Evolutionary conservation across 2,113 vertebrate genomes (phyloP).

Genomic region (Nematolebias whitei): DNA sequence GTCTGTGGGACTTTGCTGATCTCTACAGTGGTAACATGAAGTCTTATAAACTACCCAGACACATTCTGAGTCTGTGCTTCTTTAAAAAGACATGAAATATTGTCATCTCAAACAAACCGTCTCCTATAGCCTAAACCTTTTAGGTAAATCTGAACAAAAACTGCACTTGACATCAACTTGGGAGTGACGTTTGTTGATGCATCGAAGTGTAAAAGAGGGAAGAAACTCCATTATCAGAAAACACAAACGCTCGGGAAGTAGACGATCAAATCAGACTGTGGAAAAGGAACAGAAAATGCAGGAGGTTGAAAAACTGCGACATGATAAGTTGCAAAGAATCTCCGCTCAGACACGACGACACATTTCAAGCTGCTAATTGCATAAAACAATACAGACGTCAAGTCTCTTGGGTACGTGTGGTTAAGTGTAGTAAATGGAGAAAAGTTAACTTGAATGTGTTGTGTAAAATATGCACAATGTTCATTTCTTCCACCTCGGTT

Average conservation of each 20-base stretch:
- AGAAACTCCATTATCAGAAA: slow-evolving; percentile 10
- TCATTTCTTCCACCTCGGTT: too few species aligned
- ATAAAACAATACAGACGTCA: neutral
- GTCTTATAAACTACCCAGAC: slow-evolving; percentile 25
- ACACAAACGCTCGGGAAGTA: neutral
- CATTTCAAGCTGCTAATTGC: slow-evolving; percentile 4
- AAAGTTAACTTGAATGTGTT: neutral
- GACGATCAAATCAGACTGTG: too few species aligned
- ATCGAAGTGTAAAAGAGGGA: neutral
- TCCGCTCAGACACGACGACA: neutral
- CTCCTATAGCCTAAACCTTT: slow-evolving; percentile 17
- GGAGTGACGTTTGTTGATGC: slow-evolving; percentile 28
- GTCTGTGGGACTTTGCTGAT: slow-evolving; percentile 34
- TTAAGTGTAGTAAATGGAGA: neutral
- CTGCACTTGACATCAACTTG: slow-evolving; percentile 24
- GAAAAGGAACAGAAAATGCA: too few species aligned
- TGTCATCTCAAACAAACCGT: neutral
- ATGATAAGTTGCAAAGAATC: neutral
- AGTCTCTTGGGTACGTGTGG: neutral
- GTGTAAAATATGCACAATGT: neutral
- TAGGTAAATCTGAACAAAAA: slow-evolving; percentile 4
- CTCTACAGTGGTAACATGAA: slow-evolving; percentile 33
- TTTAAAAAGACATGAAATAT: slow-evolving; percentile 20
- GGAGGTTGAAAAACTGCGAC: too few species aligned
- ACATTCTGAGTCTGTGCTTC: neutral